Conservation (phyloP, 2,888 invertebrate genomes). For the Barypeithes pellucidus region DNA sequence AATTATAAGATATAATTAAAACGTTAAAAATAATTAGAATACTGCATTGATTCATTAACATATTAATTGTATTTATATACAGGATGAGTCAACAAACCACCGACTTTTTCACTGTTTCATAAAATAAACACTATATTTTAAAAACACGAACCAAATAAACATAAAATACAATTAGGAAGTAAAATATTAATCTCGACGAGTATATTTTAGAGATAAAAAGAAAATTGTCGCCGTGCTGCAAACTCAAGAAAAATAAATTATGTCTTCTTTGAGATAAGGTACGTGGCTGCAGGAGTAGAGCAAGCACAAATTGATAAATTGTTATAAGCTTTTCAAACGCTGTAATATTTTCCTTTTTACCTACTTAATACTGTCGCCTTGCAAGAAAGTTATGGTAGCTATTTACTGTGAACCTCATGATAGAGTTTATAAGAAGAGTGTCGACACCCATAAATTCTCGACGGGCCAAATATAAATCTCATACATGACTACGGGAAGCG, state of each 20-base stretch:
- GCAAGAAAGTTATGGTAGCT: constrained; percentile 56
- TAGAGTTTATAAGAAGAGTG: constrained; percentile 56
- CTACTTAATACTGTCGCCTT: constrained; percentile 58
- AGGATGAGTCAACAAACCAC: no score
- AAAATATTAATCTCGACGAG: constrained; percentile 40
- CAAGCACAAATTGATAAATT: constrained; percentile 57
- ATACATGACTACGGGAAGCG: constrained; percentile 36
- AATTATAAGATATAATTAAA: no score
- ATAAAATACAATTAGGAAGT: constrained; percentile 35
- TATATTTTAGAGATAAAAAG: constrained; percentile 42
- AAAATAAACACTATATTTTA: not conserved
- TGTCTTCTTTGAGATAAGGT: constrained; percentile 48
- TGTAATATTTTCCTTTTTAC: constrained; percentile 59
- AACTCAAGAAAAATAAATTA: constrained; percentile 49
- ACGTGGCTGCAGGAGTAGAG: constrained; percentile 45
- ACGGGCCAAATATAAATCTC: constrained; percentile 52
- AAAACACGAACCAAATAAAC: constrained; percentile 6
- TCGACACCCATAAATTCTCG: constrained; percentile 54
- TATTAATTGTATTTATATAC: no score
- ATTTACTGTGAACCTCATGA: constrained; percentile 56
- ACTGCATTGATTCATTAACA: no score
- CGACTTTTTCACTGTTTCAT: no score
- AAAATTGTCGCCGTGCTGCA: constrained; percentile 35
- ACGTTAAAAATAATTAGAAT: no score
- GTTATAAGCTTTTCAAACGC: constrained; percentile 57